Conservation (phyloP, 2,113 vertebrate species). For the Rhinolophus ferrumequinum region DNA sequence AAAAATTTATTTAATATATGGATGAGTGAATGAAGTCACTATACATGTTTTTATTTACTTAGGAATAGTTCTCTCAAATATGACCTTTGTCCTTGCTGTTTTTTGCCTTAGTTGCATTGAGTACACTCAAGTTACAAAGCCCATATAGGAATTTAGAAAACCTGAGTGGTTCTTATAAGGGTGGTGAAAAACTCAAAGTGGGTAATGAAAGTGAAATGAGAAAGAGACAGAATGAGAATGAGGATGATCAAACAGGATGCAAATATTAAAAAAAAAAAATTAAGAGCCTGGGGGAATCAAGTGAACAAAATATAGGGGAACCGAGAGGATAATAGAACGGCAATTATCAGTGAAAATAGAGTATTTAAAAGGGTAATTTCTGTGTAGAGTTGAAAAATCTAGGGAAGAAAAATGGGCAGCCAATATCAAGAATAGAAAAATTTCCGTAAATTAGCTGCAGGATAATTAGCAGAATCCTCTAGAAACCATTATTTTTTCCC, state of each 20-base stretch:
- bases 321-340: neutral
- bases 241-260: neutral
- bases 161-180: neutral
- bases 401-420: neutral
- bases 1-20: neutral
- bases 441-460: constrained; percentile 5
- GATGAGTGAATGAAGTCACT: neutral
- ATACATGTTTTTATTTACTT: neutral
- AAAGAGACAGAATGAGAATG: neutral
- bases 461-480: neutral
- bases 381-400: neutral
- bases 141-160: neutral
- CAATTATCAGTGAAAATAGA: neutral
- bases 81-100: neutral
- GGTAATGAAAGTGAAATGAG: neutral
- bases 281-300: neutral
- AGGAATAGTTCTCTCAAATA: neutral
- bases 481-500: neutral
- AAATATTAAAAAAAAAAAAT: neutral
- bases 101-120: neutral
- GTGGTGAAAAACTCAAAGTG: neutral
- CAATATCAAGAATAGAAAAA: neutral
- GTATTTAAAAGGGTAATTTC: neutral
- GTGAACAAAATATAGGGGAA: neutral
- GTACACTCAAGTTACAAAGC: neutral